Evolutionary conservation across 2,888 invertebrate genomes (phyloP).

Genomic region (Belgica antarctica): DNA sequence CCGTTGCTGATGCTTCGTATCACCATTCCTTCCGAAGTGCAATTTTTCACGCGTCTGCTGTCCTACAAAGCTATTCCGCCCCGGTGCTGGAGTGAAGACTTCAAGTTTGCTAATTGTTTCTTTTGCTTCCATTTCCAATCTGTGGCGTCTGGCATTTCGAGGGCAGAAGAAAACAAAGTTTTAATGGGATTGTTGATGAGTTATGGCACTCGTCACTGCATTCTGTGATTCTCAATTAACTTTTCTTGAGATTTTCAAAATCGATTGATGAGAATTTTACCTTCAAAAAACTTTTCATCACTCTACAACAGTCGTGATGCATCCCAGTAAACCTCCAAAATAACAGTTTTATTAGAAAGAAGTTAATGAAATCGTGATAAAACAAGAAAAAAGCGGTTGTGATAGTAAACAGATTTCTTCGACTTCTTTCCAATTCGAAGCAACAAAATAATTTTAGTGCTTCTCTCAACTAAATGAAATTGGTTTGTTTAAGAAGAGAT

Average conservation of each 20-base stretch:
- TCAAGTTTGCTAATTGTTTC: background rate
- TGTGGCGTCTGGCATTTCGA: slow-evolving; percentile 1
- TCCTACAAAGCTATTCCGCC: slow-evolving; percentile 3
- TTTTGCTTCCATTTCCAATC: background rate
- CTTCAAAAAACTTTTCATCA: no score
- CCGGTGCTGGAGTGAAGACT: background rate
- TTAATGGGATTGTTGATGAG: no score
- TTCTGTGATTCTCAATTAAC: no score
- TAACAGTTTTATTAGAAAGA: slow-evolving; percentile 11
- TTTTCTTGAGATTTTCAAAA: no score
- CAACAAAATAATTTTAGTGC: background rate
- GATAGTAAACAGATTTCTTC: slow-evolving; percentile 36
- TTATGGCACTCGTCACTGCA: no score
- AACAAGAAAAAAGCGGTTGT: background rate
- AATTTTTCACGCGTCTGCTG: slow-evolving; percentile 39
- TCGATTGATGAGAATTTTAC: no score
- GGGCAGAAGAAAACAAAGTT: no score
- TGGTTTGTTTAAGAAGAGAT: slow-evolving; percentile 23
- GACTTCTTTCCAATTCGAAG: background rate
- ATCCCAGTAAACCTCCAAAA: background rate
- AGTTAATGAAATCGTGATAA: slow-evolving; percentile 41
- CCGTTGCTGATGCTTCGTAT: background rate
- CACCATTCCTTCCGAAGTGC: background rate
- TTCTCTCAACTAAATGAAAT: slow-evolving; percentile 5
- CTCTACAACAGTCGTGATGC: no score